Conservation (phyloP, 2,797 vertebrate species). For the Arctocebus calabarensis region DNA sequence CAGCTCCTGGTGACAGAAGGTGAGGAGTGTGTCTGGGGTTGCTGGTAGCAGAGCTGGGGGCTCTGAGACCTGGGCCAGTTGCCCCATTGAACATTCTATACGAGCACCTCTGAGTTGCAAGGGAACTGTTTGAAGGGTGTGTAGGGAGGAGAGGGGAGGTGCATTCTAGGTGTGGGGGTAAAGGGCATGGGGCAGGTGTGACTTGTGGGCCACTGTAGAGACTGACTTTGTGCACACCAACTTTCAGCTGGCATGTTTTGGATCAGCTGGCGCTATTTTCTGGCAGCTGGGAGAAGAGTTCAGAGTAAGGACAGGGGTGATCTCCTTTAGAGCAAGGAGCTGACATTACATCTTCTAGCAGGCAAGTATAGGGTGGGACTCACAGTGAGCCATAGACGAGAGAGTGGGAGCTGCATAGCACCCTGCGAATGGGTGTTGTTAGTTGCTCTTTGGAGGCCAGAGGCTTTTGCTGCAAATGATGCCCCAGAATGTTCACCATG, state of each 20-base stretch:
- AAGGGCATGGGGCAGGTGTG: background rate
- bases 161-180: background rate
- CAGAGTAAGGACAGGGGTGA: background rate
- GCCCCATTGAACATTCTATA: background rate
- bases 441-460: background rate
- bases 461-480: background rate
- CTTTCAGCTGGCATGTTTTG: background rate
- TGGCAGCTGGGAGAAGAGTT: background rate
- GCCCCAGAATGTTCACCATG: background rate
- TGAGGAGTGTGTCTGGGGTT: background rate
- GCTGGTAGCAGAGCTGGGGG: background rate
- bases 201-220: background rate
- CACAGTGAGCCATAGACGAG: background rate
- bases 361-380: background rate
- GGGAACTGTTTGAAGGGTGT: background rate
- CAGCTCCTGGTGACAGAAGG: background rate
- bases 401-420: background rate
- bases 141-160: background rate
- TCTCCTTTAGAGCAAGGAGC: background rate
- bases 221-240: background rate
- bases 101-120: background rate
- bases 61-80: background rate
- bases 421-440: background rate
- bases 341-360: background rate
- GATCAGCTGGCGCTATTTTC: background rate